Evolutionary conservation across 2,113 vertebrate species (phyloP), one percentile per base, ranked within the genome.

Genomic region (human): DNA sequence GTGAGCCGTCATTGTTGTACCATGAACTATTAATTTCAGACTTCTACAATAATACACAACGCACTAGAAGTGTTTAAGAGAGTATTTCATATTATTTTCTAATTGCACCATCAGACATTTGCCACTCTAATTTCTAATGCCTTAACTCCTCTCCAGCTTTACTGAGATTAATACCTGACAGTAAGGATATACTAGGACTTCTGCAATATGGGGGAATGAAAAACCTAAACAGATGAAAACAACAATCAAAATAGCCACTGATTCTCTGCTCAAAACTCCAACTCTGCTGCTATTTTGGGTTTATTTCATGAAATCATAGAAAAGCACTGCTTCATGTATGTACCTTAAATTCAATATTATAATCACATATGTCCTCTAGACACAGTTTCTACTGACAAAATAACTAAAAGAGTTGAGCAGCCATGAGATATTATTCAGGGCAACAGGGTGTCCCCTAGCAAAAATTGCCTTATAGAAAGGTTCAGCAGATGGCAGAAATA

Each of bases 281-380:
- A 48, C 25, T 80, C 4, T 78, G 25, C 4, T 89, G 3, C 27
- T 88, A 30, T 61, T 85, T 81, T 18, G 13, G 10, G 13, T 64
- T 94, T 85, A 92, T 85, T 94, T 92, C n/a, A 76, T 70, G 14
- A 92, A 90, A 92, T 84, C 32, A 35, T 52, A 59, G 38, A 94
- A 96, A 89, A 81, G n/a, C 20, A 55, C 16, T 85, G n/a, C 30
- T 95, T 66, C 25, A 55, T 27, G 1, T 75, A 38, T 48, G 0
- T 38, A 76, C 20, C 30, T 70, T 85, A 40, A 89, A 76, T 76
- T 64, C 13, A 59, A 43, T 80, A 25, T 64, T 88, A 25, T 43
- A 84, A 75, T 81, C 43, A 72, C 10, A 68, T 0, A 32, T 40
- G 10, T 82, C 59, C 38, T 45, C 35, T 78, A 20, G 16, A 38